These are phyloP conservation scores for Macrophya annulata DNA, from an alignment of 2,888 invertebrate genomes.

Conservation along the genomic window DNA sequence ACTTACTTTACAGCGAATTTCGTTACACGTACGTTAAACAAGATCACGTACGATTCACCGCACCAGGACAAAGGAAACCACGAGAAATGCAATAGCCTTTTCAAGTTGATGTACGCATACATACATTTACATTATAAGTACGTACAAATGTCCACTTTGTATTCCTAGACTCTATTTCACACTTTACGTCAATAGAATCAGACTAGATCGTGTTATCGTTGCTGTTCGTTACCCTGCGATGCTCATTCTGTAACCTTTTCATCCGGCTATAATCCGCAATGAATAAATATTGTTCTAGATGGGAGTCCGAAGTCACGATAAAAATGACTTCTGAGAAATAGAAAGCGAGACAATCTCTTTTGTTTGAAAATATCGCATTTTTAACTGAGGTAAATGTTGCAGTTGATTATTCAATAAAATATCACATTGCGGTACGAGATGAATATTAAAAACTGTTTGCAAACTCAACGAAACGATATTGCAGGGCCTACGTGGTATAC, in stretches of 20 bases:
- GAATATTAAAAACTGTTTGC: slow-evolving; percentile 4
- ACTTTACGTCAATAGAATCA: slow-evolving; percentile 33
- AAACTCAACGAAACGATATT: slow-evolving; percentile 19
- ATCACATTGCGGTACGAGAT: background rate
- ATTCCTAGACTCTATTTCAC: background rate
- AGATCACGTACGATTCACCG: slow-evolving; percentile 1
- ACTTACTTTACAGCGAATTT: background rate
- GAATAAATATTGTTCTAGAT: slow-evolving; percentile 7
- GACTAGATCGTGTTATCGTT: background rate
- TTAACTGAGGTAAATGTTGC: background rate
- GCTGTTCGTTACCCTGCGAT: slow-evolving; percentile 14
- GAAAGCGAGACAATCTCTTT: background rate
- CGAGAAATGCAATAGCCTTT: background rate
- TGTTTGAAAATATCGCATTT: background rate
- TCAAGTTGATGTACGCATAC: slow-evolving; percentile 11
- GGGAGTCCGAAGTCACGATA: background rate
- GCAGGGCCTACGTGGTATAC: background rate
- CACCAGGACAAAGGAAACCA: background rate
- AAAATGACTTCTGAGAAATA: background rate
- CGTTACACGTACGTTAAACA: background rate
- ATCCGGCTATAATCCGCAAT: background rate
- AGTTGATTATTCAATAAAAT: background rate
- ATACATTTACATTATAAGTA: slow-evolving; percentile 42
- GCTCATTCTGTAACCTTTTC: background rate
- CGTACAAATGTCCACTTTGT: background rate